Evolutionary conservation across 2,888 invertebrate genomes (phyloP).

Genomic region (Lucinisca nassula): DNA sequence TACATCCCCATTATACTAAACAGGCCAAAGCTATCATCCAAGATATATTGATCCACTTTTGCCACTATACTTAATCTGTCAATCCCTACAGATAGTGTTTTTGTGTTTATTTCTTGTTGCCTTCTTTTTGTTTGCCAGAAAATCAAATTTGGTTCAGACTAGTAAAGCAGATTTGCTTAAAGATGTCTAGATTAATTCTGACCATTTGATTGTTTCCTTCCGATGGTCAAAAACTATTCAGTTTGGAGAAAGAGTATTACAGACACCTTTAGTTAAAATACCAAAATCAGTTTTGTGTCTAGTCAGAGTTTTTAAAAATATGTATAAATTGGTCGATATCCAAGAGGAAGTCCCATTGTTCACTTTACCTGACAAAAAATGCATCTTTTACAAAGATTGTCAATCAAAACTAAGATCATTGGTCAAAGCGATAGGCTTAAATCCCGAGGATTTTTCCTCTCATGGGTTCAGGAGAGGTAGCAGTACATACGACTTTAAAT

Average conservation of each 20-base stretch:
- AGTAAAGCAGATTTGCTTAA: not conserved
- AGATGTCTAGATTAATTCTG: not conserved
- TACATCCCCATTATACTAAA: too few species aligned
- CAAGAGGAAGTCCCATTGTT: not conserved
- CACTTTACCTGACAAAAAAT: not conserved
- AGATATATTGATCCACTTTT: too few species aligned
- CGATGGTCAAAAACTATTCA: slow-evolving; percentile 48
- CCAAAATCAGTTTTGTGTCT: slow-evolving; percentile 24
- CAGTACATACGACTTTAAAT: not conserved
- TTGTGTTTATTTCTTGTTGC: too few species aligned
- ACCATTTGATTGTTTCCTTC: slow-evolving; percentile 14
- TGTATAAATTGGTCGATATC: not conserved
- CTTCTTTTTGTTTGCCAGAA: too few species aligned
- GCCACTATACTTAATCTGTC: too few species aligned
- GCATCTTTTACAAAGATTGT: not conserved
- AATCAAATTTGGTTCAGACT: too few species aligned
- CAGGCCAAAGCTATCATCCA: too few species aligned
- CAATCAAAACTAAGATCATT: not conserved
- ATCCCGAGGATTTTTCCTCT: not conserved
- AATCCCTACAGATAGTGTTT: too few species aligned
- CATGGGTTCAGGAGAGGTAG: slow-evolving; percentile 28
- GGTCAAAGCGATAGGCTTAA: not conserved
- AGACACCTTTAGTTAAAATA: slow-evolving; percentile 30
- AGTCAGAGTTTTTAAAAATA: slow-evolving; percentile 22
- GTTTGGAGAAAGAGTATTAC: slow-evolving; percentile 22